A percentile compares a stretch with the other conserved stretches of the same genome.
These are phyloP conservation scores for Pygoscelis antarcticus DNA, from an alignment of 2,113 vertebrate species.

Conservation along the genomic window DNA sequence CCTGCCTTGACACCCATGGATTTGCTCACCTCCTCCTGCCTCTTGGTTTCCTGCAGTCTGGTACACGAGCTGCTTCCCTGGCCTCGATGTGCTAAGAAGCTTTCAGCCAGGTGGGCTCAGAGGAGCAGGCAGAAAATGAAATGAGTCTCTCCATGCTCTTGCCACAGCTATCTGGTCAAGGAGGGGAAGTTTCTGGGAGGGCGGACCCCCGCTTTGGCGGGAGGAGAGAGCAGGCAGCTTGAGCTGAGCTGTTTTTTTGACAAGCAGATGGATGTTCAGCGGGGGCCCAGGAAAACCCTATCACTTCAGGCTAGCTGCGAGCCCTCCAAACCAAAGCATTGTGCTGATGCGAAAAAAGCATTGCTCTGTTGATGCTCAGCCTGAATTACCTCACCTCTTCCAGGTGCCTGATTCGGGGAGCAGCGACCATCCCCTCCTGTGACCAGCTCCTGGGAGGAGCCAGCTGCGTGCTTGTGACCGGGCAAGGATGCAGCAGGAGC, in stretches of 20 bases:
- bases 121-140: neutral
- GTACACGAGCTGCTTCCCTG: neutral
- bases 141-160: neutral
- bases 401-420: neutral
- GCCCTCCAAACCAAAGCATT: neutral
- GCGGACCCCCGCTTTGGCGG: neutral
- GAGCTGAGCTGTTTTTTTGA: neutral
- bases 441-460: neutral
- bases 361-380: neutral
- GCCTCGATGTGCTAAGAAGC: rapidly evolving
- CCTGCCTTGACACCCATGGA: neutral
- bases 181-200: neutral
- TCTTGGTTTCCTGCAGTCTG: neutral
- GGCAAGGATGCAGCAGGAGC: neutral
- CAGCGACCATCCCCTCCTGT: neutral
- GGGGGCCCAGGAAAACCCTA: constrained; percentile 17
- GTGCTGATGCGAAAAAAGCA: neutral
- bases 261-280: constrained; percentile 46
- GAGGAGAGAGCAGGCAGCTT: neutral
- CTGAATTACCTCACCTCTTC: neutral
- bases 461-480: neutral
- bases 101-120: neutral
- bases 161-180: neutral
- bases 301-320: neutral
- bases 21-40: neutral